Evolutionary conservation across 2,888 invertebrate genomes (phyloP).

Genomic region (Dasysyrphus albostriatus): DNA sequence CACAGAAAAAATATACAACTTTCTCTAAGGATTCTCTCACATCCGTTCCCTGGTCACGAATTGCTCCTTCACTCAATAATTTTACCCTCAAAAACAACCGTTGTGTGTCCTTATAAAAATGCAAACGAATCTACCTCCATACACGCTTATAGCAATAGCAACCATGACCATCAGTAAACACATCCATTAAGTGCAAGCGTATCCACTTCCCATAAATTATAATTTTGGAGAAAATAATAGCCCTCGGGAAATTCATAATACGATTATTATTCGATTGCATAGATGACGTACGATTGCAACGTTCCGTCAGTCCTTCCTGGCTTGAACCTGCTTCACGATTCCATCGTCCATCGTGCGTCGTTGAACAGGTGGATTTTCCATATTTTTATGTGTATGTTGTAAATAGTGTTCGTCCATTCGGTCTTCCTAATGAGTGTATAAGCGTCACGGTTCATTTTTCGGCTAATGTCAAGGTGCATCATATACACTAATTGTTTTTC

Average conservation of each 20-base stretch:
- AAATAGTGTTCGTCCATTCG: conserved; percentile 10
- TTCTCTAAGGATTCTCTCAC: conserved; percentile 9
- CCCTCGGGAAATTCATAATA: conserved; percentile 57
- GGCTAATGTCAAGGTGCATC: conserved; percentile 75
- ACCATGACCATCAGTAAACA: conserved; percentile 11
- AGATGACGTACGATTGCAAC: conserved; percentile 14
- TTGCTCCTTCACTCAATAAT: conserved; percentile 6
- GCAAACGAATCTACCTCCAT: conserved; percentile 18
- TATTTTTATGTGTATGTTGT: neutral
- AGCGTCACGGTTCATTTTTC: conserved; percentile 71
- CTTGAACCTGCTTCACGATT: conserved; percentile 32
- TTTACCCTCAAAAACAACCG: conserved; percentile 49
- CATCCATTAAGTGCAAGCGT: conserved; percentile 56
- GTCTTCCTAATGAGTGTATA: conserved; percentile 66
- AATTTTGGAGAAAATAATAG: conserved; percentile 64
- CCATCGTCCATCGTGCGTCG: no score
- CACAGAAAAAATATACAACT: neutral
- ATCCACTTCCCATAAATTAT: conserved; percentile 54
- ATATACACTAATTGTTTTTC: conserved; percentile 57
- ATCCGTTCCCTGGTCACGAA: conserved; percentile 10
- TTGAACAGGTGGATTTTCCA: conserved; percentile 72
- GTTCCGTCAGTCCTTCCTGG: neutral
- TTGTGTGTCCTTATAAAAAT: conserved; percentile 57
- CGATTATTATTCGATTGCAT: conserved; percentile 47
- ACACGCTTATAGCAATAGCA: neutral